Evolutionary conservation across 35 echinoderm and acorn worm genomes (phyloP), one percentile per base, ranked within the genome.

Genomic region (Anneissia japonica): DNA sequence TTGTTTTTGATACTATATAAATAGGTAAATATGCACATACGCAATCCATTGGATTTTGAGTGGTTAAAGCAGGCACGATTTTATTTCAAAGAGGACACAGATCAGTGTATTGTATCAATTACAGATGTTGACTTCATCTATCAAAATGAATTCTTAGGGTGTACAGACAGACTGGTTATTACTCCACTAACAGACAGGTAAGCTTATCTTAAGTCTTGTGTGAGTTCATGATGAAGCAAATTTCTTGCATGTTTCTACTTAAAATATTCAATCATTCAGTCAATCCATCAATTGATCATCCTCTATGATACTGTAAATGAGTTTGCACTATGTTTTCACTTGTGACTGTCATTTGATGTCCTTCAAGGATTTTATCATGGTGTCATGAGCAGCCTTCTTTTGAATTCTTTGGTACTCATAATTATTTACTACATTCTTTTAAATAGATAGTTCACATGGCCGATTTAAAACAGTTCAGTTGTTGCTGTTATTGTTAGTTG

Each of bases 101-200:
- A 99, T 35, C 96, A 99, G 32, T 94, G 92, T 36, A 88, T 99
- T 80, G 96, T 99, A 12, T 99, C 92, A 14, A 99, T 99, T 79
- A 99, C 92, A 35, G 95, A 97, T 91, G 92, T 99, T 3, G 96
- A 99, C 78, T 91, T 92, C 85, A 99, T 94, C 84, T 99, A 99
- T 92, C 96, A 99, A 77, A 99, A 94, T 88, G 96, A 99, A 73
- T 99, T 99, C 90, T 80, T 99, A 37, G 96, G 96, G 4, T 99
- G 96, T 76, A 99, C 96, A 41, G 96, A 99, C 74, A 88, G 96
- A 79, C 92, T 99, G 38, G 96, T 99, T 79, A 99, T 99, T 74
- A 99, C 96, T 80, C 96, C 96, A 41, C 89, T 99, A 21, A 99
- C 96, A 87, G 96, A 99, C 84, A 99, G 96, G 96, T 99, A 88